Evolutionary conservation across 1,140 invertebrate genomes (phyloP).

Genomic region (Zophobas atratus): DNA sequence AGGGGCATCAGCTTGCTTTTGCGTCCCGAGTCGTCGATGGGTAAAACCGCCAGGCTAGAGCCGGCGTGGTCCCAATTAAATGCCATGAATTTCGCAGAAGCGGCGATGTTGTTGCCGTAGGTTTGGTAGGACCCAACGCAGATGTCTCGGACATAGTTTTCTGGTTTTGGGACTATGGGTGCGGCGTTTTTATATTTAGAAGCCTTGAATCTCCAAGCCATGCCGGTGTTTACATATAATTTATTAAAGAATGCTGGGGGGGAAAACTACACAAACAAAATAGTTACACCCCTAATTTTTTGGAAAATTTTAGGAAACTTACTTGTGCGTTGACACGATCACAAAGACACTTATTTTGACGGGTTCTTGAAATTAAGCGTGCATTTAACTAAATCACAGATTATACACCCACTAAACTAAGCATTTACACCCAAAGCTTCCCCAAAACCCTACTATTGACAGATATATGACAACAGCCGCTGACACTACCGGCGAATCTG

Average conservation of each 20-base stretch:
- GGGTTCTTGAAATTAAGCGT: not conserved
- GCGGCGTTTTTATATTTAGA: slow-evolving; percentile 98
- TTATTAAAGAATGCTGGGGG: slow-evolving; percentile 1
- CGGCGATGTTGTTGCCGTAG: slow-evolving; percentile 94
- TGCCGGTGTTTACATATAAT: slow-evolving; percentile 67
- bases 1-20: slow-evolving; percentile 89
- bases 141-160: slow-evolving; percentile 91
- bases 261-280: slow-evolving; percentile 16
- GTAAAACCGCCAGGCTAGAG: slow-evolving; percentile 88
- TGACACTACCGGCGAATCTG: slow-evolving; percentile 16
- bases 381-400: slow-evolving; percentile 21
- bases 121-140: slow-evolving; percentile 92
- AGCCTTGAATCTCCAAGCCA: slow-evolving; percentile 96
- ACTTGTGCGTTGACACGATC: slow-evolving; percentile 5
- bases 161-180: slow-evolving; percentile 92
- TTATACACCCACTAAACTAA: slow-evolving; percentile 4
- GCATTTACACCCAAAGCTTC: slow-evolving; percentile 23
- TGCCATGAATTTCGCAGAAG: slow-evolving; percentile 93
- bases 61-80: slow-evolving; percentile 93
- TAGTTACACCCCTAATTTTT: slow-evolving; percentile 3
- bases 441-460: slow-evolving; percentile 31
- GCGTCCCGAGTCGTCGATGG: slow-evolving; percentile 88
- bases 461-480: slow-evolving; percentile 2
- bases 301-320: not conserved
- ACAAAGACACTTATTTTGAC: not conserved